Conservation (phyloP, 1,140 invertebrate species). For the Scaptomyza montana region DNA sequence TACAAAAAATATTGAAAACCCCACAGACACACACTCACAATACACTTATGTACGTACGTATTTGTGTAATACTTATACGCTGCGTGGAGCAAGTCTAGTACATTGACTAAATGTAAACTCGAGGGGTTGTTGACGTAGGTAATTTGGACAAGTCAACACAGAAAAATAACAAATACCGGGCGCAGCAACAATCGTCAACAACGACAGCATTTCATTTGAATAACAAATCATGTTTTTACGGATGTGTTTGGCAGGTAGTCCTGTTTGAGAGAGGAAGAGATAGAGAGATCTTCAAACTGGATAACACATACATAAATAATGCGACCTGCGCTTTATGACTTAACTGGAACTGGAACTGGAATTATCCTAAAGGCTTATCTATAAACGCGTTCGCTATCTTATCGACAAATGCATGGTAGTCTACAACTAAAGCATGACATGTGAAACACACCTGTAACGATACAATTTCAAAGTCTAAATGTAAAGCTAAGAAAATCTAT, state of each 20-base stretch:
- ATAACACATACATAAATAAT: constrained; percentile 23
- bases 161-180: background rate
- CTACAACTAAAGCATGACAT: constrained; percentile 28
- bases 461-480: constrained; percentile 36
- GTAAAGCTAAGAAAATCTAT: background rate
- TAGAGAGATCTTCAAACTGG: constrained; percentile 14
- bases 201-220: constrained; percentile 68
- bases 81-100: constrained; percentile 68
- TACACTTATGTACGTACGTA: background rate
- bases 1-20: constrained; percentile 21
- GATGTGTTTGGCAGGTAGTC: constrained; percentile 58
- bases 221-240: constrained; percentile 66
- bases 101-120: constrained; percentile 67
- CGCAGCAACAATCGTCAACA: constrained; percentile 49
- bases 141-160: constrained; percentile 50
- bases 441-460: constrained; percentile 33
- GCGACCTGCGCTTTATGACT: constrained; percentile 40
- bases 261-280: constrained; percentile 2
- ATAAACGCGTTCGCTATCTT: constrained; percentile 27
- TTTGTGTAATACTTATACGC: constrained; percentile 62
- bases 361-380: constrained; percentile 39
- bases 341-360: constrained; percentile 38
- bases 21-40: constrained; percentile 1
- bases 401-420: constrained; percentile 22
- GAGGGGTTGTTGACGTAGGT: constrained; percentile 74